phyloP scores from a whole-genome alignment of 2,797 vertebrate species.

The Gallinago nigripennis region DNA sequence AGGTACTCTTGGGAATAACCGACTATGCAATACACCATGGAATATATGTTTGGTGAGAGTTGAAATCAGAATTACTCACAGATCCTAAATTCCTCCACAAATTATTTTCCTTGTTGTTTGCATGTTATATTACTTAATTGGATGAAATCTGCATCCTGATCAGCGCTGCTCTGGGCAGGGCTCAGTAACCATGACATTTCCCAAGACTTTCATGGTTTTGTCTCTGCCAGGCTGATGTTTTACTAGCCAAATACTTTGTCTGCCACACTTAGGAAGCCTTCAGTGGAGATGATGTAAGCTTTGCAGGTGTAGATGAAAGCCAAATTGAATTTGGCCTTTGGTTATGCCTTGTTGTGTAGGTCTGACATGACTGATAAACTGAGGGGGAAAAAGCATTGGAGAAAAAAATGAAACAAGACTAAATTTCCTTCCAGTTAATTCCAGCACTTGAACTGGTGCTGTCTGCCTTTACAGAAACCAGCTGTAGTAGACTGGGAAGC shows the following conservation, averaged over 20 bases:
- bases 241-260: neutral
- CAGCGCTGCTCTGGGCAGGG: neutral
- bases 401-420: neutral
- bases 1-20: neutral
- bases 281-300: conserved; percentile 3
- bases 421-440: conserved; percentile 11
- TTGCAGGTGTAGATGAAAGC: conserved; percentile 47
- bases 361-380: conserved; percentile 19
- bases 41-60: neutral
- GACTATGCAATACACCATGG: rapidly evolving
- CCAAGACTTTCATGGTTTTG: neutral
- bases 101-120: neutral
- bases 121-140: neutral
- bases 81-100: neutral
- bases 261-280: neutral
- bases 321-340: neutral
- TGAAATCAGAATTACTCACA: neutral
- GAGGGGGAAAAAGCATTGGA: neutral
- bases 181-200: neutral
- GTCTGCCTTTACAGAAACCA: conserved; percentile 29
- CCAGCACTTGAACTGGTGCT: neutral
- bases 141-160: neutral
- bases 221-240: neutral
- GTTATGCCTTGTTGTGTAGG: neutral
- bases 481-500: conserved; percentile 38